phyloP scores from a whole-genome alignment of 2,113 vertebrate genomes.

The Craseonycteris thonglongyai region DNA sequence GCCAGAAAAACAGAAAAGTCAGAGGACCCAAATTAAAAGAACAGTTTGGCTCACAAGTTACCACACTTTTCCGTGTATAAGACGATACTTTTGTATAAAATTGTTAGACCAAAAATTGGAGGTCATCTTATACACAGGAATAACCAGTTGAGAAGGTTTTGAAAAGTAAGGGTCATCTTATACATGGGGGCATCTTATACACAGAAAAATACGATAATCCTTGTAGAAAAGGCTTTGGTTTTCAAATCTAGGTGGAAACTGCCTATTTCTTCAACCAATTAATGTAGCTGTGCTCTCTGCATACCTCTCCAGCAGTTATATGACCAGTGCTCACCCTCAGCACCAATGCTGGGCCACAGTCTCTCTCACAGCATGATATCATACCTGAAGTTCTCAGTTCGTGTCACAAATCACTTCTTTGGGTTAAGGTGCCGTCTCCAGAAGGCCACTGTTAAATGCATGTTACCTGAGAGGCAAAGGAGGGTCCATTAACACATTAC shows the following conservation, averaged over 20 bases:
- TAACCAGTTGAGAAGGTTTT: too few relatives aligned
- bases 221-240: not conserved
- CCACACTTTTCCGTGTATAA: too few relatives aligned
- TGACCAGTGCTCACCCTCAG: not conserved
- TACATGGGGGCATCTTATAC: too few relatives aligned
- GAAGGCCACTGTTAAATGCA: slow-evolving; percentile 70
- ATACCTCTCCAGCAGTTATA: slow-evolving; percentile 2
- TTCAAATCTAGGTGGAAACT: slow-evolving; percentile 10
- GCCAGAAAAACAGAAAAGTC: slow-evolving; percentile 10
- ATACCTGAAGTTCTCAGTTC: slow-evolving; percentile 58
- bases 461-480: slow-evolving; percentile 65
- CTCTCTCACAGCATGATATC: slow-evolving; percentile 22
- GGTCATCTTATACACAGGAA: too few relatives aligned
- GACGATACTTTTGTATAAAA: too few relatives aligned
- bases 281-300: not conserved
- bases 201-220: too few relatives aligned
- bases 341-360: not conserved
- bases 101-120: too few relatives aligned
- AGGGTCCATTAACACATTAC: slow-evolving; percentile 42
- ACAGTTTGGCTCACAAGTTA: not conserved
- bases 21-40: slow-evolving; percentile 28
- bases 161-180: too few relatives aligned
- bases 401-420: slow-evolving; percentile 59
- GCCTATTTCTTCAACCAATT: not conserved
- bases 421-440: slow-evolving; percentile 69